Conservation (phyloP, 2,113 vertebrate species). For the Synchiropus splendidus region DNA sequence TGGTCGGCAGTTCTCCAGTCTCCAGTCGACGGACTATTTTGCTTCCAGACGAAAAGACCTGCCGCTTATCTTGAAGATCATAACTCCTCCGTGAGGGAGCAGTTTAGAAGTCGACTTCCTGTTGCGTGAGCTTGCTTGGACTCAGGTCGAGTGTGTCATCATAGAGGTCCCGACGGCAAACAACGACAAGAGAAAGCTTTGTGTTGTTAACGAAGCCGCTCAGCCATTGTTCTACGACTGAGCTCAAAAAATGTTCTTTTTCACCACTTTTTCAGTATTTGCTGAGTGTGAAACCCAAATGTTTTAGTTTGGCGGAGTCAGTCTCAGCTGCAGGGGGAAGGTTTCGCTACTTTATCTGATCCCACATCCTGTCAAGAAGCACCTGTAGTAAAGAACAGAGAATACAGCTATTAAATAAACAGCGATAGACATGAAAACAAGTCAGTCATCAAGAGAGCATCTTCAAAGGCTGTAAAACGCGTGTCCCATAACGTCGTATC, state of each 20-base stretch:
- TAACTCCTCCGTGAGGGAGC: conserved; percentile 47
- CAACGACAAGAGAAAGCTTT: conserved; percentile 1
- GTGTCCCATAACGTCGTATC: too few relatives aligned
- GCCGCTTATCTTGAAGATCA: conserved; percentile 50
- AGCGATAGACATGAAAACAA: too few relatives aligned
- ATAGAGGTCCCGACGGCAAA: conserved; percentile 7
- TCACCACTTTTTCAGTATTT: conserved; percentile 17
- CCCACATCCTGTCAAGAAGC: conserved; percentile 9
- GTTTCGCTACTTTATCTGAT: conserved; percentile 5
- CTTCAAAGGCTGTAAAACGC: too few relatives aligned
- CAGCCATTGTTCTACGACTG: too few relatives aligned
- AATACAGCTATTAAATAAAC: neutral
- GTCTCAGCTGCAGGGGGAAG: conserved; percentile 3
- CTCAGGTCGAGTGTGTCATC: conserved; percentile 8
- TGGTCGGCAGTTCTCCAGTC: conserved; percentile 36
- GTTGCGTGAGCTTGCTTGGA: conserved; percentile 23
- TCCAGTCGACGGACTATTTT: conserved; percentile 42
- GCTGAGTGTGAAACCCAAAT: conserved; percentile 7
- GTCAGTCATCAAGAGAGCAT: too few relatives aligned
- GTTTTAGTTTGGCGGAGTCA: conserved; percentile 6
- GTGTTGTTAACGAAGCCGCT: too few relatives aligned
- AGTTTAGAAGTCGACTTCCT: conserved; percentile 44
- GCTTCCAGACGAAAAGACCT: conserved; percentile 43
- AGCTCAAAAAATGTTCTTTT: too few relatives aligned
- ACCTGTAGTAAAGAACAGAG: conserved; percentile 39